Evolutionary conservation across 2,797 vertebrate genomes (phyloP).

Genomic region (Prionace glauca): DNA sequence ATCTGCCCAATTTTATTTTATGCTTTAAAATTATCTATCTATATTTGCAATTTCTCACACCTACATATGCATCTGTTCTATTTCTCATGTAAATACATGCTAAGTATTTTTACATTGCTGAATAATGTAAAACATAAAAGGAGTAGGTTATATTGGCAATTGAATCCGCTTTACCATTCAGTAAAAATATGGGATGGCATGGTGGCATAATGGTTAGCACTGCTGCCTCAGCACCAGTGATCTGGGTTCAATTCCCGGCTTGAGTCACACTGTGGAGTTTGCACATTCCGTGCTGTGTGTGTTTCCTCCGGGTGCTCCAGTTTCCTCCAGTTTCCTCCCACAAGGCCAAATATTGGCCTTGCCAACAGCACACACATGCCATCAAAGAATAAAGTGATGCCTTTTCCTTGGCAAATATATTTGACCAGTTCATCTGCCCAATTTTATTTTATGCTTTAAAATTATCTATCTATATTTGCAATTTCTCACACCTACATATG

Average conservation of each 20-base stretch:
- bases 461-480: background rate
- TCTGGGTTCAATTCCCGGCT: no score
- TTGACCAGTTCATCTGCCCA: background rate
- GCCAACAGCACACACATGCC: no score
- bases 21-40: background rate
- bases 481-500: background rate
- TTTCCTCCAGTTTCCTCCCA: no score
- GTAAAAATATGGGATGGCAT: no score
- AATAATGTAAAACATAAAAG: background rate
- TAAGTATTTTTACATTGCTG: background rate
- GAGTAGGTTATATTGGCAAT: background rate
- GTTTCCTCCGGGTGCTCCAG: no score
- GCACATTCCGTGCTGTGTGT: no score
- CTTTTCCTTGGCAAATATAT: background rate
- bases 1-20: background rate
- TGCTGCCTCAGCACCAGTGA: no score
- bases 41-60: background rate
- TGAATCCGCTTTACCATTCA: no score
- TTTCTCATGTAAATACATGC: background rate
- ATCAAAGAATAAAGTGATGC: background rate
- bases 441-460: background rate
- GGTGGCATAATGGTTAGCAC: no score
- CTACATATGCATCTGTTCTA: background rate
- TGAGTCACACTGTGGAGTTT: no score
- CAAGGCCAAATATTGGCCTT: no score